Evolutionary conservation across 2,113 vertebrate species (phyloP).

Genomic region (Urocolius indicus): DNA sequence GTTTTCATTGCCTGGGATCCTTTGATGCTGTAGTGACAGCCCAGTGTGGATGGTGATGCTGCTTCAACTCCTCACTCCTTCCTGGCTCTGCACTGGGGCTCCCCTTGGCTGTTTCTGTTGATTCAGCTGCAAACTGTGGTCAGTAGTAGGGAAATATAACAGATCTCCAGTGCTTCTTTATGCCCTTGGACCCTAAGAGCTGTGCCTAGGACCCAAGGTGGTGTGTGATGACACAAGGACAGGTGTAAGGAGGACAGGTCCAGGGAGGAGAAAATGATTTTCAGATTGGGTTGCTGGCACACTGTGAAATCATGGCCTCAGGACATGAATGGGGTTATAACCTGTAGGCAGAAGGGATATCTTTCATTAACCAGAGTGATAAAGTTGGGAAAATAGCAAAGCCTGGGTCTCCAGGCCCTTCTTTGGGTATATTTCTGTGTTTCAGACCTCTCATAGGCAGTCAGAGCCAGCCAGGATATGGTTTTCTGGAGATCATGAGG

Average conservation of each 20-base stretch:
- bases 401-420: background rate
- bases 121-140: background rate
- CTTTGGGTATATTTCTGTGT: background rate
- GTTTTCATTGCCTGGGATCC: background rate
- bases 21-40: background rate
- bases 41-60: background rate
- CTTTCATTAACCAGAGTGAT: background rate
- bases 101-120: background rate
- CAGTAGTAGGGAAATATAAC: background rate
- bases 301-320: background rate
- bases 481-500: background rate
- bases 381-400: background rate
- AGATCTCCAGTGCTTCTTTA: fast-evolving
- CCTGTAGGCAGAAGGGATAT: background rate
- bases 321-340: fast-evolving
- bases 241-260: background rate
- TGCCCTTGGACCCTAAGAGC: background rate
- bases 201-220: background rate
- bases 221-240: background rate
- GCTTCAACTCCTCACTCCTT: background rate
- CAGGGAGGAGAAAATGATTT: background rate
- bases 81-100: fast-evolving
- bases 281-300: background rate
- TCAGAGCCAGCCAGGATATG: background rate
- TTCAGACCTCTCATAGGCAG: background rate